Conservation (phyloP, 92 coral and sea anemone genomes). For the Actinostola sp. region DNA sequence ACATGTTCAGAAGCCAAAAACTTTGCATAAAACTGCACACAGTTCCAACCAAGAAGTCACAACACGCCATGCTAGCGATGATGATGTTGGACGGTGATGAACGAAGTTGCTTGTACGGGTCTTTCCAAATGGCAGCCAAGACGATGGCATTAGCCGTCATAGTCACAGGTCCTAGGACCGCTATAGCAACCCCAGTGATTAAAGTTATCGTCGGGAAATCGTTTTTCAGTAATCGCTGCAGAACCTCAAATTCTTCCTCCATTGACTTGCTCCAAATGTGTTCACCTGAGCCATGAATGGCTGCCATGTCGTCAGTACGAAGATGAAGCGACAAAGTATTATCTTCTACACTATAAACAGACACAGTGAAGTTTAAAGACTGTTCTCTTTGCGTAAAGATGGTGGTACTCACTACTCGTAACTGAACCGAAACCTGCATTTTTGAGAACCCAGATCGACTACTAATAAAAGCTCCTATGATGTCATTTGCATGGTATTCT, state of each 20-base stretch:
- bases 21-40: not conserved
- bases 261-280: slow-evolving; percentile 14
- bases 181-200: not conserved
- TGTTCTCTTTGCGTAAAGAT: too few species aligned
- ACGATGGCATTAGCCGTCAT: slow-evolving; percentile 6
- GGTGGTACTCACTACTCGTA: too few species aligned
- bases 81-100: too few species aligned
- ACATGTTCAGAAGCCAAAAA: not conserved
- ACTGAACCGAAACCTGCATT: too few species aligned
- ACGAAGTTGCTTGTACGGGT: too few species aligned
- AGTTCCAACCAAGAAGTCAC: slow-evolving; percentile 8
- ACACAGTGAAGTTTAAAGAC: too few species aligned
- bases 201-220: slow-evolving; percentile 1
- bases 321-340: not conserved
- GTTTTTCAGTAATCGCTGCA: not conserved
- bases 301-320: slow-evolving; percentile 3
- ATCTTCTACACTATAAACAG: too few species aligned
- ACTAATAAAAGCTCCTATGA: too few species aligned
- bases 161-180: not conserved
- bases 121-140: slow-evolving; percentile 13
- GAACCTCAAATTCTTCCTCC: not conserved
- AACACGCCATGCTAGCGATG: too few species aligned
- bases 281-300: slow-evolving; percentile 7
- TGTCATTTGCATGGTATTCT: too few species aligned
- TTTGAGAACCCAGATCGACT: too few species aligned